Evolutionary conservation across 1,140 invertebrate species (phyloP).

Genomic region (Cephus cinctus): DNA sequence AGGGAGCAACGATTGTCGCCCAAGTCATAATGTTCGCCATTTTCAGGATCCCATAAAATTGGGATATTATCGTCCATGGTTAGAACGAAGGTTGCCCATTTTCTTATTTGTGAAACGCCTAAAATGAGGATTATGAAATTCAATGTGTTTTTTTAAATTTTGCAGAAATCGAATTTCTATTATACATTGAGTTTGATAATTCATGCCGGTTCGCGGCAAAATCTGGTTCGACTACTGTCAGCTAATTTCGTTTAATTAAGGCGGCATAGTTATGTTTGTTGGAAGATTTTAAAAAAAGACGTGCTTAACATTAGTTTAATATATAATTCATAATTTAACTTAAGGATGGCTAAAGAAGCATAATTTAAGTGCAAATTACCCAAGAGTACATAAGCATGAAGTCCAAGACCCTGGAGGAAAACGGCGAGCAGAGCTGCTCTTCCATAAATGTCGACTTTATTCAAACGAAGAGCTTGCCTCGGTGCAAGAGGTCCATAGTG

Average conservation of each 20-base stretch:
- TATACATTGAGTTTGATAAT: too few species aligned
- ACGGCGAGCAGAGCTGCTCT: conserved; percentile 42
- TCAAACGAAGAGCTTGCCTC: conserved; percentile 45
- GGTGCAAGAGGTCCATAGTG: conserved; percentile 48
- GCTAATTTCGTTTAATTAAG: too few species aligned
- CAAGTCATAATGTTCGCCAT: conserved; percentile 40
- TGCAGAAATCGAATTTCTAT: neutral
- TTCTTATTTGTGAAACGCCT: conserved; percentile 46
- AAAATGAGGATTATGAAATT: conserved; percentile 7
- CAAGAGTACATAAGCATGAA: conserved; percentile 43
- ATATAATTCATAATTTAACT: too few species aligned
- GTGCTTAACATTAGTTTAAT: too few species aligned
- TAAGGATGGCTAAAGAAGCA: too few species aligned
- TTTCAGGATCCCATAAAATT: conserved; percentile 48
- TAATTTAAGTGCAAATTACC: too few species aligned
- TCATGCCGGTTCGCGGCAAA: too few species aligned
- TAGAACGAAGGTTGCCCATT: conserved; percentile 43
- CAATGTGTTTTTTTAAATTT: neutral
- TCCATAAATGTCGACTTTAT: conserved; percentile 50
- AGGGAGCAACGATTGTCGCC: conserved; percentile 44
- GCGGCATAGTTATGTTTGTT: too few species aligned
- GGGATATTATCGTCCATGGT: conserved; percentile 34
- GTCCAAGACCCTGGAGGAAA: conserved; percentile 40
- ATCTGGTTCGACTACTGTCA: too few species aligned
- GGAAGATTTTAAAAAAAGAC: too few species aligned